Conservation (phyloP, 2,888 invertebrate species). For the Lasioglossum pauxillum region DNA sequence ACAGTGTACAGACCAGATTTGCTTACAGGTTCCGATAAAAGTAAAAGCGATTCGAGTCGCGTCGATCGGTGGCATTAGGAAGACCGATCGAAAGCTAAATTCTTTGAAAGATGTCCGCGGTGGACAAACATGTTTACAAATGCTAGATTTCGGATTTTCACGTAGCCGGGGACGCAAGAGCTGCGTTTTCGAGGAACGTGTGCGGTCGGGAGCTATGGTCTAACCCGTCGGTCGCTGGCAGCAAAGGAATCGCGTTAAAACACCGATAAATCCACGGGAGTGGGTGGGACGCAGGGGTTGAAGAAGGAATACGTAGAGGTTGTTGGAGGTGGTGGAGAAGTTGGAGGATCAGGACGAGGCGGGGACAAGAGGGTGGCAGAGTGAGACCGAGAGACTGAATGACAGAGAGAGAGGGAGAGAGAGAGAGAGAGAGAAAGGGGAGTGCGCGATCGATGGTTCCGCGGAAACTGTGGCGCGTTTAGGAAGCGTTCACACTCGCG, state of each 20-base stretch:
- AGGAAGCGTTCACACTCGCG: constrained; percentile 34
- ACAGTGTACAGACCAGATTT: not conserved
- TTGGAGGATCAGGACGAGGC: not conserved
- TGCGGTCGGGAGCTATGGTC: not conserved
- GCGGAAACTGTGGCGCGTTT: constrained; percentile 15
- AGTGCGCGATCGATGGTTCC: constrained; percentile 18
- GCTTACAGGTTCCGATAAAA: not conserved
- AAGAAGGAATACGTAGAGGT: not conserved
- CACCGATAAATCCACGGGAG: not conserved
- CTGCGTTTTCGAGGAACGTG: not conserved
- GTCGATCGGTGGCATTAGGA: not conserved
- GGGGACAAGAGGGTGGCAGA: not conserved
- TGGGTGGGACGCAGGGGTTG: not conserved
- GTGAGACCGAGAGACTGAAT: not conserved
- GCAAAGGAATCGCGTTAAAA: constrained; percentile 17
- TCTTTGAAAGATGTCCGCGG: not conserved
- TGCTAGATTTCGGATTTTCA: not conserved
- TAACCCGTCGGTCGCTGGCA: constrained; percentile 3
- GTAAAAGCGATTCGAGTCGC: not conserved
- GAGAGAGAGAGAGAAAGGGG: not conserved
- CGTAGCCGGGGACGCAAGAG: not conserved
- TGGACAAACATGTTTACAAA: constrained; percentile 5
- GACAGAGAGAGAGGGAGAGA: not conserved
- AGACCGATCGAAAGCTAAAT: not conserved
- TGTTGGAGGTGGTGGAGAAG: not conserved